Base-by-base conservation (phyloP, 1,140 invertebrate species). In the Lasioglossum albipes region DNA sequence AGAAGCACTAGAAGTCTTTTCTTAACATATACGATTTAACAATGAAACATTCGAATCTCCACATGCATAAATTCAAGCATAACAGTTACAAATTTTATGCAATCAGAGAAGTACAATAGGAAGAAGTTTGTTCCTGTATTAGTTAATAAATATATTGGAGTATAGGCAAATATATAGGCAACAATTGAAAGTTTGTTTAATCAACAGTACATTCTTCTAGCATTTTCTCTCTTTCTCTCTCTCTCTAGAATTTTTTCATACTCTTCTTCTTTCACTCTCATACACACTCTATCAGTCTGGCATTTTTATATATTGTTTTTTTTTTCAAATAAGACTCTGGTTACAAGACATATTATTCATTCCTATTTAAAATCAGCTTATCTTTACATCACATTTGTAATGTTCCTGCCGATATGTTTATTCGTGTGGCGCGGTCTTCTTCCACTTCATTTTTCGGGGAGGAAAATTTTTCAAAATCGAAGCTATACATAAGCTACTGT, bases 331-430 rank as follows among this genome's bases (percentile, higher is more conserved):
- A 66, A 81, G 59, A 86, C 27, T 79, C 72, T 71, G 59, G 57
- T 82, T 81, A 84, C 78, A 79, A 75, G 70, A 81, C 71, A 59
- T 84, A 67, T 74, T 84, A 67, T 74, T 83, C 77, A 70, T 83
- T 67, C 54, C 84, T 86, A 86, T 66, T 84, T 86, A 86, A 80
- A 66, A 86, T 85, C 85, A 84, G 65, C 85, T 86, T 87, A 87
- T 81, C 64, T 86, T 86, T 87, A 87, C 84, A 84, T 87, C 81
- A 86, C 85, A 86, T 86, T 86, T 87, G 80, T 71, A 87, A 79
- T 83, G 59, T 81, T 87, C 82, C 82, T 87, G 85, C 82, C 81
- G 85, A 87, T 87, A 87, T 87, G 85, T 87, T 84, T 86, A 86
- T 86, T 87, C 61, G 67, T 66, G 84, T 87, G 81, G 84, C 84